A percentile compares a stretch with the other conserved stretches of the same genome.
Evolutionary conservation across 2,888 invertebrate species (phyloP).

Genomic region (Nomada ferruginata): DNA sequence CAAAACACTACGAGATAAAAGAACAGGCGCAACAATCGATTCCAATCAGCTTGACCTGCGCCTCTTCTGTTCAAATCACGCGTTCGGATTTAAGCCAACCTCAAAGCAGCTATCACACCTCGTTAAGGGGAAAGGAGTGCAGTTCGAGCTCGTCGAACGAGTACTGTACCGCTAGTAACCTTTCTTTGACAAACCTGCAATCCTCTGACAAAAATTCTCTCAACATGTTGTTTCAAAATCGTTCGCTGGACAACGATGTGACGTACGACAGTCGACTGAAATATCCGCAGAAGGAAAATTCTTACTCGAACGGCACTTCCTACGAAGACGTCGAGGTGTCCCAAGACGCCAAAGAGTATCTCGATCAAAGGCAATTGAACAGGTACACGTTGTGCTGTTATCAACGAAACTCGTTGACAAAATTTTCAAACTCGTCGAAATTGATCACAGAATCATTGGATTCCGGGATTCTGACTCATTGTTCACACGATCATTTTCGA

Average conservation of each 20-base stretch:
- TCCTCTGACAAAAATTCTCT: not conserved
- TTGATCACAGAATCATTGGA: slow-evolving; percentile 31
- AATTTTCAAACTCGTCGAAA: not conserved
- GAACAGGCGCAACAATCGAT: not conserved
- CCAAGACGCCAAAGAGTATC: not conserved
- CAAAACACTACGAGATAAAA: not conserved
- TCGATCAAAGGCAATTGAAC: not conserved
- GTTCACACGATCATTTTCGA: slow-evolving; percentile 1
- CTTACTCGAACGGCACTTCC: not conserved
- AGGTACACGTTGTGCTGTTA: not conserved
- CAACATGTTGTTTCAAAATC: not conserved
- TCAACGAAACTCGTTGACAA: slow-evolving; percentile 9
- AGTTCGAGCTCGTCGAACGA: slow-evolving; percentile 28
- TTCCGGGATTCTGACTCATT: slow-evolving; percentile 31
- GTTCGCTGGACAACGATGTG: not conserved
- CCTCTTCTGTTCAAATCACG: not conserved
- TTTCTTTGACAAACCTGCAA: not conserved
- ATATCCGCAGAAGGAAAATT: no score
- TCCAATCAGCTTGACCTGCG: not conserved
- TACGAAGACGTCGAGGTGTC: not conserved
- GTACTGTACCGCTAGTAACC: slow-evolving; percentile 5
- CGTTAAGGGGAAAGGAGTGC: slow-evolving; percentile 2
- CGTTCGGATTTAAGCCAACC: not conserved
- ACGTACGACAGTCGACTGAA: not conserved
- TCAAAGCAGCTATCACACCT: slow-evolving; percentile 7